Conservation (phyloP, 2,888 invertebrate genomes). For the Thecocarcelia acutangulata region DNA sequence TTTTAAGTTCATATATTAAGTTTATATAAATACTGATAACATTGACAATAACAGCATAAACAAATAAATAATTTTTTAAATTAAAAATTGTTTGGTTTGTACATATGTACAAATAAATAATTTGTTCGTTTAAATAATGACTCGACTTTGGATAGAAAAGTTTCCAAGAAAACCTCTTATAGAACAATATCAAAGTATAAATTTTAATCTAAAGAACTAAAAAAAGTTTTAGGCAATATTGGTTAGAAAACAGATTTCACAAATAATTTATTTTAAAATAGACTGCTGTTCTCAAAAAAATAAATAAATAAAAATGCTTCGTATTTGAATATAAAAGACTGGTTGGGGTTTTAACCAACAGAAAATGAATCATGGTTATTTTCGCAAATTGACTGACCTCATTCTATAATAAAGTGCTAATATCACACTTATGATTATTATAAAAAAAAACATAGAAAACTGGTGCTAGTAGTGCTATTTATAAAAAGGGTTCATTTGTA, state of each 20-base stretch:
- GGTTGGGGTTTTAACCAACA: background rate
- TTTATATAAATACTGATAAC: slow-evolving; percentile 59
- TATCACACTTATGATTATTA: slow-evolving; percentile 19
- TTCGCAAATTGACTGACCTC: slow-evolving; percentile 44
- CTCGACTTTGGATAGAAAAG: slow-evolving; percentile 9
- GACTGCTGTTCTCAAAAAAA: background rate
- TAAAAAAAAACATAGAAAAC: slow-evolving; percentile 30
- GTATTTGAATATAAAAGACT: background rate
- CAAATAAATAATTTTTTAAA: background rate
- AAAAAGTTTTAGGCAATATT: background rate
- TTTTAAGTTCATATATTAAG: background rate
- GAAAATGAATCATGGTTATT: slow-evolving; percentile 40
- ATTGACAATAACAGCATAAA: slow-evolving; percentile 35
- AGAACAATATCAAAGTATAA: too few relatives aligned
- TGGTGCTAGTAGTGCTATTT: slow-evolving; percentile 3
- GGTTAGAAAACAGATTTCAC: too few relatives aligned
- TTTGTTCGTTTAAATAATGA: slow-evolving; percentile 21
- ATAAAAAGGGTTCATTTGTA: slow-evolving; percentile 8
- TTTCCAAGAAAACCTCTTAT: background rate
- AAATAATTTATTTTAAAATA: too few relatives aligned
- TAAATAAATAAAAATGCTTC: background rate
- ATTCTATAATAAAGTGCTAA: slow-evolving; percentile 51
- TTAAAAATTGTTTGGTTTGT: too few relatives aligned
- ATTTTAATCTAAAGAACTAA: too few relatives aligned
- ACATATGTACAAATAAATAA: slow-evolving; percentile 8